These are phyloP conservation scores for Istiophorus platypterus DNA, from an alignment of 2,113 vertebrate genomes.

Conservation along the genomic window DNA sequence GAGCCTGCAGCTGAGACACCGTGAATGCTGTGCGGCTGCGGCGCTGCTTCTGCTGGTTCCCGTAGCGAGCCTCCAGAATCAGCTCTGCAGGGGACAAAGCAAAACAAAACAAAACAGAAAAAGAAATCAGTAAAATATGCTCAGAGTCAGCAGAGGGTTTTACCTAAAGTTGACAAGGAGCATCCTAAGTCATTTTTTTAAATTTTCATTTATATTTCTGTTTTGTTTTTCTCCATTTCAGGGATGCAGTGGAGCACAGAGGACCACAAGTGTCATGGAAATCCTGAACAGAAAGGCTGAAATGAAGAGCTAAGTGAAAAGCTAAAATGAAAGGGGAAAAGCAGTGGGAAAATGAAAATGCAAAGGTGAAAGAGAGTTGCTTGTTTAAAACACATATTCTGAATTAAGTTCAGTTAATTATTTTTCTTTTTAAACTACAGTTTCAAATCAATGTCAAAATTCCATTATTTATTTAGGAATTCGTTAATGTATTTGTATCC, in stretches of 20 bases:
- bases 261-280: neutral
- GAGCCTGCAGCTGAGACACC: slow-evolving; percentile 83
- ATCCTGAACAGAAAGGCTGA: too few species aligned
- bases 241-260: neutral
- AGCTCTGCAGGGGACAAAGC: slow-evolving; percentile 76
- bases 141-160: neutral
- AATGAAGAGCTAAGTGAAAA: neutral
- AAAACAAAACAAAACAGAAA: neutral
- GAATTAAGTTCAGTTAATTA: too few species aligned
- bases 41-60: slow-evolving; percentile 85
- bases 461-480: too few species aligned
- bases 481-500: too few species aligned
- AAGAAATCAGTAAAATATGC: neutral
- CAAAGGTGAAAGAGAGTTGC: neutral
- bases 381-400: too few species aligned
- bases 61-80: slow-evolving; percentile 84
- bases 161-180: neutral
- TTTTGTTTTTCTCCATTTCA: slow-evolving; percentile 2
- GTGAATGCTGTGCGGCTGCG: slow-evolving; percentile 87
- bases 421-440: too few species aligned
- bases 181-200: neutral
- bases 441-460: too few species aligned
- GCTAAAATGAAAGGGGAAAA: neutral
- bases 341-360: neutral
- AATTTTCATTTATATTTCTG: neutral